Evolutionary conservation across 1,140 invertebrate genomes (phyloP).

Genomic region (Bradysia coprophila): DNA sequence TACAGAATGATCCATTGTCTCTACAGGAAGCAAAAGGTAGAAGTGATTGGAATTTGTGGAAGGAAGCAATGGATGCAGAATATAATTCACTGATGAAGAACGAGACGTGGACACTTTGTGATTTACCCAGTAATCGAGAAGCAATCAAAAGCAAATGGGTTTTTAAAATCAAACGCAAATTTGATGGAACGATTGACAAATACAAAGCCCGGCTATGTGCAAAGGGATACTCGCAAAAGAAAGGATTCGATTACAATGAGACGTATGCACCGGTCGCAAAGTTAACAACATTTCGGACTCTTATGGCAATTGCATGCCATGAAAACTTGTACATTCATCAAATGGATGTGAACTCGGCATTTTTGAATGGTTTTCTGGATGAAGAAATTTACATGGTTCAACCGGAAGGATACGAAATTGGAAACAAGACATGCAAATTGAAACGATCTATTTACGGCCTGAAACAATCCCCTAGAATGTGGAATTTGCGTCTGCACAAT

Average conservation of each 20-base stretch:
- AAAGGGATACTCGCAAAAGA: conserved; percentile 19
- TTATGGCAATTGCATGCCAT: conserved; percentile 13
- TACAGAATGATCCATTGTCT: not conserved
- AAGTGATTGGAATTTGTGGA: conserved; percentile 8
- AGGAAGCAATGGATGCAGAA: conserved; percentile 9
- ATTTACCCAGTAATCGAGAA: not conserved
- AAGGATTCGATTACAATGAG: conserved; percentile 21
- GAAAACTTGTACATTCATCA: conserved; percentile 13
- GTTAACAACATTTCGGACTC: conserved; percentile 15
- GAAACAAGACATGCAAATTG: not conserved
- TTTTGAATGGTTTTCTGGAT: conserved; percentile 22
- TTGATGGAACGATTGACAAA: conserved; percentile 5
- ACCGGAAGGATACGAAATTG: conserved; percentile 2
- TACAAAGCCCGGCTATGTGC: conserved; percentile 23
- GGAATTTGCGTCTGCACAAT: conserved; percentile 11
- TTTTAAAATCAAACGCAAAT: conserved; percentile 8
- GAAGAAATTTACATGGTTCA: conserved; percentile 12
- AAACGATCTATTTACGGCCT: conserved; percentile 5
- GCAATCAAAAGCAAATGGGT: conserved; percentile 9
- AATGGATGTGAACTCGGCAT: conserved; percentile 24
- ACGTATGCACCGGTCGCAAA: conserved; percentile 18
- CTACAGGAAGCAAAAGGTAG: not conserved
- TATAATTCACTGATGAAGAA: conserved; percentile 9
- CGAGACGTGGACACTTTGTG: conserved; percentile 8
- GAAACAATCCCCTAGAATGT: conserved; percentile 4